Base-by-base conservation (phyloP, 2,888 invertebrate genomes). In the Ceriagrion tenellum region DNA sequence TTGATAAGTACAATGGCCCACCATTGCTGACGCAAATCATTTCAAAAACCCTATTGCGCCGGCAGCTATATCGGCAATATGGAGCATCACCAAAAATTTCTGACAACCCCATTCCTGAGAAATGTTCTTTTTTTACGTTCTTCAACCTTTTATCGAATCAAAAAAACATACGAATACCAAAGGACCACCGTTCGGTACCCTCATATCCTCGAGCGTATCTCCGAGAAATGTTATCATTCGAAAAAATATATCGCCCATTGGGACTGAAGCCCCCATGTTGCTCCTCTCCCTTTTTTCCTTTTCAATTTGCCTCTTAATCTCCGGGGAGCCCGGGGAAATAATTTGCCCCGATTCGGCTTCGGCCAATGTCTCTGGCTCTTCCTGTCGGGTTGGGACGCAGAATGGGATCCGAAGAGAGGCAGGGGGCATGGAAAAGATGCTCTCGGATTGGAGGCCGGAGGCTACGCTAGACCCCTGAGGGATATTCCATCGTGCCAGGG, bases 341-440 rank as follows among this genome's bases (percentile, higher is more conserved):
- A 81, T 81, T 81, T 81, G 81, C 16, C 81, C 35, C 81, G 81
- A 35, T 81, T 35, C 81, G 81, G 81, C 81, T 81, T 35, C 47
- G 47, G 26, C 81, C 81, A 26, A 30, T 81, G 81, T 16, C 81
- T 81, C n/a, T 18, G 35, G 81, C 81, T 35, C n/a, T 81, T 81
- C 81, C 81, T 35, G 81, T 35, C 30, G 81, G 35, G 47, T 8
- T 47, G 81, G 81, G 35, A 35, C 30, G 81, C 4, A n/a, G 81
- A 16, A 18, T 47, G 47, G 47, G 47, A 47, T 47, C 47, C 47
- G 47, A 81, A 35, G 30, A 35, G 35, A 59, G 81, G 16, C 4
- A 81, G 13, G 81, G 35, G 35, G 35, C 35, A n/a, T 18, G n/a
- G 69, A 23, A n/a, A 10, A n/a, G 2, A 47, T n/a, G 69, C 69